These are phyloP conservation scores for Heliconius hermathena DNA, from an alignment of 1,140 invertebrate species.

Conservation along the genomic window DNA sequence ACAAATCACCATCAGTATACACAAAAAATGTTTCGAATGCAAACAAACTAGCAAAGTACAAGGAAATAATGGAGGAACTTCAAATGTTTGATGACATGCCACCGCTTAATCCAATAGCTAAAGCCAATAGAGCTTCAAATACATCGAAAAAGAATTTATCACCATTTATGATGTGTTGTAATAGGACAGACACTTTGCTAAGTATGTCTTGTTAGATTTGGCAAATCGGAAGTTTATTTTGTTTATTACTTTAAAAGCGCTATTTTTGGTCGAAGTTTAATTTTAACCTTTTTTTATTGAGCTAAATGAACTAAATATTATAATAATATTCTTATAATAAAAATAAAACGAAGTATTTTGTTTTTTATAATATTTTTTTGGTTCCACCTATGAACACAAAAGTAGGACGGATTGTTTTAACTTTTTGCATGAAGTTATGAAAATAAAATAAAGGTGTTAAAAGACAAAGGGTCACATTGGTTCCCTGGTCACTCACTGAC, in stretches of 20 bases:
- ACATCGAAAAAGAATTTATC: constrained; percentile 41
- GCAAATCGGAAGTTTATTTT: background rate
- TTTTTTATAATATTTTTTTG: too few relatives aligned
- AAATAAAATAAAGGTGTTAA: too few relatives aligned
- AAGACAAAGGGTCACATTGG: too few relatives aligned
- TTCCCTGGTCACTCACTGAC: too few relatives aligned
- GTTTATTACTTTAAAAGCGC: background rate
- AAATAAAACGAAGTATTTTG: too few relatives aligned
- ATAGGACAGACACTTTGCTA: background rate
- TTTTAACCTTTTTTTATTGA: background rate
- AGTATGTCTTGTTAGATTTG: constrained; percentile 13
- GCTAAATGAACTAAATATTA: too few relatives aligned
- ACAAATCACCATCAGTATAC: constrained; percentile 33
- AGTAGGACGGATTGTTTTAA: too few relatives aligned
- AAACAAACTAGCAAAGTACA: constrained; percentile 52
- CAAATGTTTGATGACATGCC: constrained; percentile 58
- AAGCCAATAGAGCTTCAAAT: constrained; percentile 66
- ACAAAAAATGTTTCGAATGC: constrained; percentile 29
- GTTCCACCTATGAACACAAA: too few relatives aligned
- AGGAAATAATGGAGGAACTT: constrained; percentile 65
- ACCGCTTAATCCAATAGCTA: constrained; percentile 52
- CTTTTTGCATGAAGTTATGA: too few relatives aligned
- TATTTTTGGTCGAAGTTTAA: background rate
- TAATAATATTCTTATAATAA: too few relatives aligned
- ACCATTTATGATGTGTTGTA: constrained; percentile 6